Percentiles rank a stretch among this genome's conserved stretches.
Evolutionary conservation across 2,113 vertebrate genomes (phyloP).

Genomic region (Mastomys coucha): DNA sequence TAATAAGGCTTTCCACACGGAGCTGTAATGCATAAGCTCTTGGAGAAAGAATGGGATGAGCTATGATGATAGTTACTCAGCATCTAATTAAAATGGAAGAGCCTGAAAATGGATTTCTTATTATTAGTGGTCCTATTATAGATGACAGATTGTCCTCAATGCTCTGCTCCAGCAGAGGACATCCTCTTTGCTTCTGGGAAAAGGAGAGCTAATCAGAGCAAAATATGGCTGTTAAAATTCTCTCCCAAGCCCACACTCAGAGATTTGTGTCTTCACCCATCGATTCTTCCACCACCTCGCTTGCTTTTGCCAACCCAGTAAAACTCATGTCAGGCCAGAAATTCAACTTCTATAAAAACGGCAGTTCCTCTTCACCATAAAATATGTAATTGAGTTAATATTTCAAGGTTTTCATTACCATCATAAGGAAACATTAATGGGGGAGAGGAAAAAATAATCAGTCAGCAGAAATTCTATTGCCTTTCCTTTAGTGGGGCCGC

Average conservation of each 20-base stretch:
- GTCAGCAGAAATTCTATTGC: constrained; percentile 89
- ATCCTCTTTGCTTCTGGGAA: constrained; percentile 71
- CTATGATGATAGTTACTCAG: constrained; percentile 45
- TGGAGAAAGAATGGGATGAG: constrained; percentile 72
- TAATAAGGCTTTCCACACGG: constrained; percentile 58
- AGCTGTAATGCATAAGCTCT: constrained; percentile 60
- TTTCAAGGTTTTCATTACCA: constrained; percentile 85
- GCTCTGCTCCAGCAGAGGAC: neutral
- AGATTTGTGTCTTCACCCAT: constrained; percentile 70
- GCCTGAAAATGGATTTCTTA: constrained; percentile 69
- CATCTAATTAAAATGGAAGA: constrained; percentile 82
- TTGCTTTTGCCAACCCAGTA: constrained; percentile 73
- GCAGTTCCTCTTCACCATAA: constrained; percentile 79
- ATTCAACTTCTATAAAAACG: constrained; percentile 80
- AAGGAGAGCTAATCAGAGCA: constrained; percentile 75
- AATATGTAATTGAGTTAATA: constrained; percentile 84
- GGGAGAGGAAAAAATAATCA: constrained; percentile 82
- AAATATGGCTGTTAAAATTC: constrained; percentile 70
- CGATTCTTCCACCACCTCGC: constrained; percentile 66
- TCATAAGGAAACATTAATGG: constrained; percentile 85
- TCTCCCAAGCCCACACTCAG: neutral
- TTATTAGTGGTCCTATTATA: constrained; percentile 64
- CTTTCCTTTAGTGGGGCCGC: constrained; percentile 80
- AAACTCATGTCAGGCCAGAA: constrained; percentile 75
- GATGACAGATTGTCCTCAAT: constrained; percentile 65